Percentiles rank a stretch among this genome's conserved stretches.
phyloP scores from a whole-genome alignment of 2,888 invertebrate species.

The Rhogogaster chlorosoma region DNA sequence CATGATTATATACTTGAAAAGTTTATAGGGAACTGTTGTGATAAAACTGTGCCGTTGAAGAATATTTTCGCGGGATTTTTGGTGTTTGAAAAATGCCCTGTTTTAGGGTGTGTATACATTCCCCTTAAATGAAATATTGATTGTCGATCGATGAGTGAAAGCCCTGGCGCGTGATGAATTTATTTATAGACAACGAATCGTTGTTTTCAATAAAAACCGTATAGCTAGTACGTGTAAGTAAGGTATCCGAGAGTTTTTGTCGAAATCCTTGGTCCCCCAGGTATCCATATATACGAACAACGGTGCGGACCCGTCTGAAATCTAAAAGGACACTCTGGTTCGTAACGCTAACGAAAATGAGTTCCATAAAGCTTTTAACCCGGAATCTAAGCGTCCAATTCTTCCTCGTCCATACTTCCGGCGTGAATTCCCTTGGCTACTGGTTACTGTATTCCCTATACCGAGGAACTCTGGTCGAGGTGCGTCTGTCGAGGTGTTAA shows the following conservation, averaged over 20 bases:
- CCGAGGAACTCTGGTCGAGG: slow-evolving; percentile 60
- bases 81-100: neutral
- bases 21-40: neutral
- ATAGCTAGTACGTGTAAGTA: neutral
- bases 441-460: neutral
- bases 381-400: slow-evolving; percentile 55
- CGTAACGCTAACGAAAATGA: slow-evolving; percentile 67
- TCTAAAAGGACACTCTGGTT: slow-evolving; percentile 59
- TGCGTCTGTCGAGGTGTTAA: slow-evolving; percentile 67
- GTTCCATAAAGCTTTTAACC: slow-evolving; percentile 71
- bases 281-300: slow-evolving; percentile 24
- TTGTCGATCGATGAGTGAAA: neutral
- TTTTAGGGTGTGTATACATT: neutral
- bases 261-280: slow-evolving; percentile 29
- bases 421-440: neutral
- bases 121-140: neutral
- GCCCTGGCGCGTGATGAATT: neutral
- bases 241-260: neutral
- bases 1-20: neutral
- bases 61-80: neutral
- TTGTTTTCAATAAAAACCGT: slow-evolving; percentile 8
- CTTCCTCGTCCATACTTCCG: slow-evolving; percentile 49
- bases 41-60: neutral
- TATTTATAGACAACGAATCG: neutral
- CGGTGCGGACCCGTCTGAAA: slow-evolving; percentile 49